phyloP scores from a whole-genome alignment of 2,888 invertebrate genomes.

The Panorpa germanica region DNA sequence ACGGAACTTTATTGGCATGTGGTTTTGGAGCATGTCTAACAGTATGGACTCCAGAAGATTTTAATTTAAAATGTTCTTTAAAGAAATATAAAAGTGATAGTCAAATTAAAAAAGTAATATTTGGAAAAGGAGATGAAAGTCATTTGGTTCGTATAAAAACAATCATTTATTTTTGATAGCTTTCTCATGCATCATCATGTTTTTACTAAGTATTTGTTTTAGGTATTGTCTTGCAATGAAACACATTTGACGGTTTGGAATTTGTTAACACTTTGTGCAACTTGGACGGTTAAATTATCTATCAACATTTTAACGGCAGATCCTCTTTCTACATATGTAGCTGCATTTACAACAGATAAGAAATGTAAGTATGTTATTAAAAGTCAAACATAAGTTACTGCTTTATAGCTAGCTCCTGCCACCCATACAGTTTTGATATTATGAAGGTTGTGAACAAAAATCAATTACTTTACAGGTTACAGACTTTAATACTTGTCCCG shows the following conservation, averaged over 20 bases:
- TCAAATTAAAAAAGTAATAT: slow-evolving; percentile 19
- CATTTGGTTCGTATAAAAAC: slow-evolving; percentile 16
- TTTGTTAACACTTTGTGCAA: slow-evolving; percentile 37
- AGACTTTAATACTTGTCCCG: slow-evolving; percentile 9
- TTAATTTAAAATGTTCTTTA: slow-evolving; percentile 35
- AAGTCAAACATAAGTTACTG: too few species aligned
- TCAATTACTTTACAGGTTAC: too few species aligned
- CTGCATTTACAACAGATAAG: slow-evolving; percentile 36
- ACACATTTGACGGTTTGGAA: slow-evolving; percentile 44
- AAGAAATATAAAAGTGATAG: slow-evolving; percentile 16
- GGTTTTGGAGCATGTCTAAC: slow-evolving; percentile 47
- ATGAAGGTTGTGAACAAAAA: too few species aligned
- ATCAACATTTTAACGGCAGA: slow-evolving; percentile 31
- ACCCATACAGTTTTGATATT: too few species aligned
- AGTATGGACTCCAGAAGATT: slow-evolving; percentile 42
- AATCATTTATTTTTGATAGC: neutral
- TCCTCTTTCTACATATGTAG: slow-evolving; percentile 38
- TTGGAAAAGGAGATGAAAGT: slow-evolving; percentile 21
- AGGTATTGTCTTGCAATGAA: slow-evolving; percentile 24
- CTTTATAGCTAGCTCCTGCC: too few species aligned
- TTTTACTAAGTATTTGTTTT: slow-evolving; percentile 9
- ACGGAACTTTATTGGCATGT: slow-evolving; percentile 57
- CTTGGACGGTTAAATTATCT: slow-evolving; percentile 30
- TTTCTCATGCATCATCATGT: neutral
- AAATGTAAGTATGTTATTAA: slow-evolving; percentile 29